Conservation (phyloP, 64 coral and sea anemone genomes). For the Acropora tenuis region DNA sequence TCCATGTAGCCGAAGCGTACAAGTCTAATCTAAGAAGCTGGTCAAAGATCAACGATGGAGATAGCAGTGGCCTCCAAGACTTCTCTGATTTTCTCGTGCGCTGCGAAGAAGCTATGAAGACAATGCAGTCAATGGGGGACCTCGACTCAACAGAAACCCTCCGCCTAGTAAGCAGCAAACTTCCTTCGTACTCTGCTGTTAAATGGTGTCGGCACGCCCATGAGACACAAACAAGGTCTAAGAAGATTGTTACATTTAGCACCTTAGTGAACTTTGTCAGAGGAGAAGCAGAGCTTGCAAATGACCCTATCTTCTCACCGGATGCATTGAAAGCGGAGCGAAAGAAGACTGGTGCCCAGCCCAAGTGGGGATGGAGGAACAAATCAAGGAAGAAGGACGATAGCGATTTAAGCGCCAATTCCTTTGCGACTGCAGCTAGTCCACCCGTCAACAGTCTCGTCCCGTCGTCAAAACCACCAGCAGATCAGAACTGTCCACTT, state of each 20-base stretch:
- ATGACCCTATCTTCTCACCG: conserved; percentile 46
- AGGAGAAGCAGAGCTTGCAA: conserved; percentile 48
- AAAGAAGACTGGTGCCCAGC: background rate
- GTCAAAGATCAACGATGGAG: conserved; percentile 39
- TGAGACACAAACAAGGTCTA: background rate
- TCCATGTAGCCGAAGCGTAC: conserved; percentile 65
- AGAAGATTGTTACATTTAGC: conserved; percentile 14
- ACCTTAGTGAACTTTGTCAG: conserved; percentile 46
- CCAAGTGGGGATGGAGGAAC: conserved; percentile 27
- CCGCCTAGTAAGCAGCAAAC: background rate
- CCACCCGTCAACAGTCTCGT: background rate
- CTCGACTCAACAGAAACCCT: conserved; percentile 35
- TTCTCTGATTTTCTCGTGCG: conserved; percentile 51
- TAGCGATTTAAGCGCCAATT: background rate
- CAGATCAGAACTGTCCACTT: background rate
- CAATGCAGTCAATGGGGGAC: conserved; percentile 25
- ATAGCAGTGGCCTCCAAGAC: conserved; percentile 41
- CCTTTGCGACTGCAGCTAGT: background rate
- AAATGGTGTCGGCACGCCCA: conserved; percentile 50
- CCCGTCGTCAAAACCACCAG: conserved; percentile 6
- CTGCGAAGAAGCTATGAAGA: conserved; percentile 30
- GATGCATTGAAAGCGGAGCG: conserved; percentile 48
- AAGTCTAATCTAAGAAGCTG: conserved; percentile 52
- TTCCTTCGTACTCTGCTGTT: conserved; percentile 41
- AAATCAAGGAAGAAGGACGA: conserved; percentile 8